Conservation (phyloP, 2,888 invertebrate species). For the Cabera pusaria region DNA sequence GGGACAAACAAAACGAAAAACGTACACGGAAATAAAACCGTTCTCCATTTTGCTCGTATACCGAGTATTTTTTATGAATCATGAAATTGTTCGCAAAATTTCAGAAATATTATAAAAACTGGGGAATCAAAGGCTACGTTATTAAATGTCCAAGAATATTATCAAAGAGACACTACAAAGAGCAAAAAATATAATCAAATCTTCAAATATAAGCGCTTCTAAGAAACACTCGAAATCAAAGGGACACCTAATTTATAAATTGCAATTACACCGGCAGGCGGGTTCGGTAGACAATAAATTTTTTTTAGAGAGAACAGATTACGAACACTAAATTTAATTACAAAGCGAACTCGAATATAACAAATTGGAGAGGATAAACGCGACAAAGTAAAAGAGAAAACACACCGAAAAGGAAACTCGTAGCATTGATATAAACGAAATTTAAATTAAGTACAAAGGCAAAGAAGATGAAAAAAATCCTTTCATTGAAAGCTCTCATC, state of each 20-base stretch:
- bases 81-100: conserved; percentile 18
- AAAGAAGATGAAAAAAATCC: conserved; percentile 83
- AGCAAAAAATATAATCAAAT: conserved; percentile 57
- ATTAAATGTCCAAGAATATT: conserved; percentile 39
- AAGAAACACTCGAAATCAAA: conserved; percentile 65
- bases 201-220: conserved; percentile 58
- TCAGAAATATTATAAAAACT: conserved; percentile 46
- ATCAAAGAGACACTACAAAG: conserved; percentile 56
- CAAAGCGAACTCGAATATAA: conserved; percentile 79
- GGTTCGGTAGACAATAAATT: conserved; percentile 55
- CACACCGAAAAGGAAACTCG: conserved; percentile 81
- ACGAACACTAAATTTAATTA: conserved; percentile 82
- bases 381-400: conserved; percentile 83
- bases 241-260: conserved; percentile 76
- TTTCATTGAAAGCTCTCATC: conserved; percentile 83
- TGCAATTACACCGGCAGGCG: conserved; percentile 74
- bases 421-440: conserved; percentile 84
- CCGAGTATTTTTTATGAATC: conserved; percentile 3
- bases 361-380: conserved; percentile 82
- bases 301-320: conserved; percentile 67
- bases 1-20: too few species aligned
- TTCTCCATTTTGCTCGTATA: too few species aligned
- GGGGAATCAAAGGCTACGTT: conserved; percentile 21
- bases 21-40: too few species aligned
- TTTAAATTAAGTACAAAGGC: conserved; percentile 84